Percentiles rank a stretch among this genome's conserved stretches.
These are phyloP conservation scores for Styela plicata DNA, from an alignment of 23 tunicate species.

Conservation along the genomic window DNA sequence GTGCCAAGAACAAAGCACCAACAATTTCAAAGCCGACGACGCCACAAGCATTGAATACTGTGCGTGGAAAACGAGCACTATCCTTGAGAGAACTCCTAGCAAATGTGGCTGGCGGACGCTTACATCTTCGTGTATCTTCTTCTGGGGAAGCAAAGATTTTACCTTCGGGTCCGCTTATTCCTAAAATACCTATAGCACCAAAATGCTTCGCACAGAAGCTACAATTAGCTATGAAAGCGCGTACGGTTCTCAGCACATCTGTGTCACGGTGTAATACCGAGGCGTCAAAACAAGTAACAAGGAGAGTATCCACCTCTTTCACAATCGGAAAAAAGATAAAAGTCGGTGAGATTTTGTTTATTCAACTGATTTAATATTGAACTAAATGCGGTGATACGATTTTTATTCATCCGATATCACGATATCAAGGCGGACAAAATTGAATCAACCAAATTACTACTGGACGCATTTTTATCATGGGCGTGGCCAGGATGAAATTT, in stretches of 20 bases:
- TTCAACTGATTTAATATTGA: no score
- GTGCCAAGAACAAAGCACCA: background rate
- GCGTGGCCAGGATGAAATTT: no score
- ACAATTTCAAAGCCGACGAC: background rate
- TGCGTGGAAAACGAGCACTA: constrained; percentile 7
- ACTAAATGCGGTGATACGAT: no score
- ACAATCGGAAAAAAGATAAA: background rate
- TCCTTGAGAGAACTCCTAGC: background rate
- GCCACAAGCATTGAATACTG: no score
- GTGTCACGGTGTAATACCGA: constrained; percentile 9
- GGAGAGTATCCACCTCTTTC: background rate
- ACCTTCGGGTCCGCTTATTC: constrained; percentile 16
- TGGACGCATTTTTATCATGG: no score
- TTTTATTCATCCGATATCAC: no score
- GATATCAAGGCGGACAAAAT: no score
- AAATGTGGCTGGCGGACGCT: background rate
- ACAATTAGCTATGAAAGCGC: background rate
- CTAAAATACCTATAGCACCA: background rate
- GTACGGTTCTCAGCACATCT: background rate
- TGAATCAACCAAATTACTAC: no score
- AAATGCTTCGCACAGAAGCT: constrained; percentile 22
- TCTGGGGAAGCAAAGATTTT: background rate
- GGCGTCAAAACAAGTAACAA: background rate
- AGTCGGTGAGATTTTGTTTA: background rate
- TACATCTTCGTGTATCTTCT: constrained; percentile 4